Conservation (phyloP, 2,113 vertebrate species). For the Heterochromis multidens region DNA sequence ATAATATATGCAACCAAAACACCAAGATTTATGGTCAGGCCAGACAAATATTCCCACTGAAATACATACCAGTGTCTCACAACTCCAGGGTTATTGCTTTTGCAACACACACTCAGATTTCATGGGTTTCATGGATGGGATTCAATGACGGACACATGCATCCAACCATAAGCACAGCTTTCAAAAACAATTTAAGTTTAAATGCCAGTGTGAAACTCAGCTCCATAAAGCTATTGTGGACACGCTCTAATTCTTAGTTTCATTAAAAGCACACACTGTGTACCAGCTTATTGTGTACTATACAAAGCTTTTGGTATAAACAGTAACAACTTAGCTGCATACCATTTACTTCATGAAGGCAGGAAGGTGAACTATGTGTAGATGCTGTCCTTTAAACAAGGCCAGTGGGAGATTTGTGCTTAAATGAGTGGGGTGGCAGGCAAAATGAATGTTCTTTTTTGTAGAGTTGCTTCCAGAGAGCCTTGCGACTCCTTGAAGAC, state of each 20-base stretch:
- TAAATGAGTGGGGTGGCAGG: constrained; percentile 1
- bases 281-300: neutral
- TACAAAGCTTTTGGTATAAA: neutral
- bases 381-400: neutral
- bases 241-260: neutral
- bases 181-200: constrained; percentile 1
- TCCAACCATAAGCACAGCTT: neutral
- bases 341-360: neutral
- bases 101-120: constrained; percentile 22
- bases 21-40: neutral
- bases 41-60: neutral
- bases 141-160: neutral
- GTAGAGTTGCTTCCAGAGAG: constrained; percentile 63
- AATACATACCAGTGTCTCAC: neutral
- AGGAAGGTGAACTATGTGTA: neutral
- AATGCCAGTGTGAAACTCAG: neutral
- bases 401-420: neutral
- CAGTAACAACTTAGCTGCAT: neutral
- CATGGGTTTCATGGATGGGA: neutral
- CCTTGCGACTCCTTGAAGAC: constrained; percentile 61
- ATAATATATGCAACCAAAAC: constrained; percentile 1
- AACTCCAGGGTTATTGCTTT: neutral
- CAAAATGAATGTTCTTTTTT: constrained; percentile 3
- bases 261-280: neutral
- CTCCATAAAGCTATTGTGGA: neutral